Base-by-base conservation (phyloP, 2,113 vertebrate genomes). In the Cebus imitator region DNA sequence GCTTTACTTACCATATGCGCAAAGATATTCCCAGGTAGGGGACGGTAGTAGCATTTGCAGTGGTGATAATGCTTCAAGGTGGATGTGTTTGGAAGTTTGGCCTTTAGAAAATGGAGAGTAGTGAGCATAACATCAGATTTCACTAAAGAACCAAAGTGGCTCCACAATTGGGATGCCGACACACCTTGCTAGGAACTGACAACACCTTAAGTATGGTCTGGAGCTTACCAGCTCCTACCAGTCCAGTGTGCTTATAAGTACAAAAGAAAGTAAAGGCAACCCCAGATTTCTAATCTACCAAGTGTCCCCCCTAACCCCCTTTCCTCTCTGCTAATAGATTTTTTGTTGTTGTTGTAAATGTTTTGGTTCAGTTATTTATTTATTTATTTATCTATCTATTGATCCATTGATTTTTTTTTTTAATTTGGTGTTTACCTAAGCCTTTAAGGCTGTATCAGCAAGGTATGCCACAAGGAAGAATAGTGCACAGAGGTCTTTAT, bases 371-470 rank as follows among this genome's bases (percentile, higher is more conserved):
- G 55, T 96, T 97, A 90, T 95, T 94, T 52, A 95, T 95, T 94
- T 58, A 95, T 97, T 90, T 75, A 88, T 83, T 55, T 73, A 75
- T 97, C n/a, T 73, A 81, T 97, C 32, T 78, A 92, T 96, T 93
- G n/a, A 92, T 66, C 85, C 93, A 64, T 96, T 91, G 80, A 70
- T 92, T 94, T 96, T 52, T 85, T 85, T 85, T 93, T 90, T 83
- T 45, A 95, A 68, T 91, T 87, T 97, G 82, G 92, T 95, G 23
- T 89, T 96, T 93, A 95, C 57, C 79, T 97, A 88, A 75, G 97
- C 97, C 96, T 97, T 95, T 97, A 98, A 95, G 97, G 97, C 96
- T 97, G 37, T 97, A 93, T 95, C 88, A 97, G 89, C 94, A 94
- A 75, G 50, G 75, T 95, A 70, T 97, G 78, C 97, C 86, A 82